A percentile compares a stretch with the other conserved stretches of the same genome.
These are phyloP conservation scores for Ariopsis seemanni DNA, from an alignment of 2,113 vertebrate species.

Conservation along the genomic window DNA sequence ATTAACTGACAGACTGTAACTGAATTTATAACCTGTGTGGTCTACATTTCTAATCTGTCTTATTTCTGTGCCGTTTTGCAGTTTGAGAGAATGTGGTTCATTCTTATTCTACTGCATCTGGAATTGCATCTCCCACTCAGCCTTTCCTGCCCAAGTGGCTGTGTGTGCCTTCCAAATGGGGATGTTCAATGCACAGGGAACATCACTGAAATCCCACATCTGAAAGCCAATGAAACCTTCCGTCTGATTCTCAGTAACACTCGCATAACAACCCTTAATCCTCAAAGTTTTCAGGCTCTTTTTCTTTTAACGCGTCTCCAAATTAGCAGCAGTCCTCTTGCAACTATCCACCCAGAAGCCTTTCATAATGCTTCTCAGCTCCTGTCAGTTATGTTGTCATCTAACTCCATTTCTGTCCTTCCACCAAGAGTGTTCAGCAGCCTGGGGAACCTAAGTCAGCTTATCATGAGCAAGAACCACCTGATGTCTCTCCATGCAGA, in stretches of 20 bases:
- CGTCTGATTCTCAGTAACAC: slow-evolving; percentile 62
- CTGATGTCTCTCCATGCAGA: slow-evolving; percentile 64
- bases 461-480: slow-evolving; percentile 75
- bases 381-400: slow-evolving; percentile 74
- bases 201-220: slow-evolving; percentile 60
- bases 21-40: not conserved
- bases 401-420: slow-evolving; percentile 71
- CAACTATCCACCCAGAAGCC: slow-evolving; percentile 71
- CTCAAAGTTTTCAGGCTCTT: slow-evolving; percentile 70
- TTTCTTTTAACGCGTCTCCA: slow-evolving; percentile 71
- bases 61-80: slow-evolving; percentile 18
- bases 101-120: slow-evolving; percentile 48
- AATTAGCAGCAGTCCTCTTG: slow-evolving; percentile 71
- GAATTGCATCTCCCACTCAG: slow-evolving; percentile 38
- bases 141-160: slow-evolving; percentile 59
- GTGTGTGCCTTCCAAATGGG: slow-evolving; percentile 33
- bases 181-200: slow-evolving; percentile 55
- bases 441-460: slow-evolving; percentile 69
- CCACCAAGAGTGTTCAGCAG: slow-evolving; percentile 72
- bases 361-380: slow-evolving; percentile 75
- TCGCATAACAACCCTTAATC: slow-evolving; percentile 60
- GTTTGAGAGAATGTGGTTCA: slow-evolving; percentile 46
- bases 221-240: slow-evolving; percentile 54
- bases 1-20: not conserved
- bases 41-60: not conserved